Percentiles rank a stretch among this genome's conserved stretches.
Conservation (phyloP, 2,797 vertebrate genomes). For the Pelobates cultripes region DNA sequence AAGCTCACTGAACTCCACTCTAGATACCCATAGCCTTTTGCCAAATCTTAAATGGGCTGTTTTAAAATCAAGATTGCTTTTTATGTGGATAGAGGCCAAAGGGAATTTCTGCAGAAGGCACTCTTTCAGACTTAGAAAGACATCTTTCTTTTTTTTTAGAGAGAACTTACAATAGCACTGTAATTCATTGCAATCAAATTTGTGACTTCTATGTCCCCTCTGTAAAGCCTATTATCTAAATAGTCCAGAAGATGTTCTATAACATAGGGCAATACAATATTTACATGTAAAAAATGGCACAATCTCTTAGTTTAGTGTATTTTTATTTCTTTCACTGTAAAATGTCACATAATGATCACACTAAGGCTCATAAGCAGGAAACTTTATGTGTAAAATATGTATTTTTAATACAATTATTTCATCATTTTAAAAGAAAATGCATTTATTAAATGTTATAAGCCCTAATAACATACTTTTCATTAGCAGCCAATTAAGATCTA, state of each 20-base stretch:
- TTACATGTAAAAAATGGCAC: neutral
- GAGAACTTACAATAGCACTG: neutral
- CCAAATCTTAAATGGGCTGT: conserved; percentile 36
- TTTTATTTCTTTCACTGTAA: neutral
- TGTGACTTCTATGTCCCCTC: neutral
- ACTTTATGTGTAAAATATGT: too few relatives aligned
- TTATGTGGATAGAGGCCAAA: conserved; percentile 27
- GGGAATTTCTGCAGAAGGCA: conserved; percentile 23
- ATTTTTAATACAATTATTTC: too few relatives aligned
- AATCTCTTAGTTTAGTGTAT: neutral
- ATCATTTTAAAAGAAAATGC: too few relatives aligned
- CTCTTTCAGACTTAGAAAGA: conserved; percentile 24
- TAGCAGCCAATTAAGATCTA: too few relatives aligned
- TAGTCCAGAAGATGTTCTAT: neutral
- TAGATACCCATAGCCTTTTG: conserved; percentile 21
- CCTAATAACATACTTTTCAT: too few relatives aligned
- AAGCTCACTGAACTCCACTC: conserved; percentile 33
- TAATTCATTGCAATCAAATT: conserved; percentile 26
- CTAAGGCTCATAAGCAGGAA: too few relatives aligned
- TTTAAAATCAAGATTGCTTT: conserved; percentile 29
- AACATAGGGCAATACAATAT: neutral
- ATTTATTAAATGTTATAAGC: too few relatives aligned
- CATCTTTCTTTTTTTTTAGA: conserved; percentile 1
- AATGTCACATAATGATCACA: too few relatives aligned
- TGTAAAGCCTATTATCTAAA: conserved; percentile 1